Evolutionary conservation across 1,140 invertebrate genomes (phyloP), one percentile per base, ranked within the genome.

Genomic region (Anadara kagoshimensis): DNA sequence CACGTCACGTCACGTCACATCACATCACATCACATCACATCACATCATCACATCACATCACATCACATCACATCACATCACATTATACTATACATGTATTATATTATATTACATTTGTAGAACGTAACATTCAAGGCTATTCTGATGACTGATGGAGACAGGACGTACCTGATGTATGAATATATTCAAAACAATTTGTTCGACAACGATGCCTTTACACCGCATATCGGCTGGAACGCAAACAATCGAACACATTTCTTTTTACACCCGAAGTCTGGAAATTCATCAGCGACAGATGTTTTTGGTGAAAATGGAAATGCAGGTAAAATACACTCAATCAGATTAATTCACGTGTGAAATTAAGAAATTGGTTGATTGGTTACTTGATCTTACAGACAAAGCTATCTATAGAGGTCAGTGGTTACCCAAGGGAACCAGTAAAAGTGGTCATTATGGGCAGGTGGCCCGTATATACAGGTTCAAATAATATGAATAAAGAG

Each of bases 131-230:
- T 68, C 53, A 54, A 58, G 36, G 36, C 47, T 5, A 29, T 59
- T 29, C 1, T 68, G n/a, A n/a, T 68, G 2, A n/a, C 66, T 29
- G 66, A 68, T 59, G 66, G 66, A 41, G 66, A 68, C 24, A 57
- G 56, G 18, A 49, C 66, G 5, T 47, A 29, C 11, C n/a, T 36
- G 12, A 47, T 56, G 2, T 68, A 57, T 44, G 53, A 59, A 10
- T 68, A 68, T 44, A 58, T 47, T 36, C 26, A 53, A n/a, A 68
- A 29, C n/a, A 12, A 54, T 11, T 22, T 68, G 29, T 44, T 44
- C 8, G 47, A 44, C 22, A 53, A 58, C 36, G 43, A 26, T 29
- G 56, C 66, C 14, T 44, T 54, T 7, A 26, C 36, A 4, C 41
- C 56, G 14, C 29, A 44, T 16, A 59, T 68, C 29, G 66, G 66